Conservation (phyloP, 2,113 vertebrate species). For the Coracopsis vasa region DNA sequence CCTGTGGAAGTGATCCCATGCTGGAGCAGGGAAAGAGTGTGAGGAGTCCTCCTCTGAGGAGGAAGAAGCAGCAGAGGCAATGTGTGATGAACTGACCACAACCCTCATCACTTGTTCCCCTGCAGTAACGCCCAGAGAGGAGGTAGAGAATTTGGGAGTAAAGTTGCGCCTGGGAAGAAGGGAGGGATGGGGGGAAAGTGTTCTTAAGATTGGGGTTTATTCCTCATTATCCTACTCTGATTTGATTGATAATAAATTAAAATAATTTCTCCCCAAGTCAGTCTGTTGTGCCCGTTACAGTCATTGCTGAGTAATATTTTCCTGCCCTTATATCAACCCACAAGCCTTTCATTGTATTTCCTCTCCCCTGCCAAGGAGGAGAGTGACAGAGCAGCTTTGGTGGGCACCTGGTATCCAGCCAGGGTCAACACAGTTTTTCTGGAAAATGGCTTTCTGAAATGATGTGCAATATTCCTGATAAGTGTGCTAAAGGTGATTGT, state of each 20-base stretch:
- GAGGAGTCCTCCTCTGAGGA: not conserved
- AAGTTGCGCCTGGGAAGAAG: not conserved
- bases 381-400: not conserved
- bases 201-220: not conserved
- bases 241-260: not conserved
- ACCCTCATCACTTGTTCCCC: too few species aligned
- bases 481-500: not conserved
- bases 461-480: not conserved
- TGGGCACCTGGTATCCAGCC: not conserved
- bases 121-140: not conserved
- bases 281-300: accelerated
- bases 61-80: not conserved
- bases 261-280: not conserved
- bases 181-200: not conserved
- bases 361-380: not conserved
- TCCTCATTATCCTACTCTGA: not conserved
- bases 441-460: not conserved
- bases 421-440: not conserved
- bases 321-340: not conserved
- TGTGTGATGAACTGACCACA: not conserved
- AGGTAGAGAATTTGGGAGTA: not conserved
- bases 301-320: not conserved
- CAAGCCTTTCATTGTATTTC: not conserved
- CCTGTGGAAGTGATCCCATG: accelerated
- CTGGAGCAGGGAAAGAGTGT: not conserved